Evolutionary conservation across 2,888 invertebrate species (phyloP).

Genomic region (Thymelicus sylvestris): DNA sequence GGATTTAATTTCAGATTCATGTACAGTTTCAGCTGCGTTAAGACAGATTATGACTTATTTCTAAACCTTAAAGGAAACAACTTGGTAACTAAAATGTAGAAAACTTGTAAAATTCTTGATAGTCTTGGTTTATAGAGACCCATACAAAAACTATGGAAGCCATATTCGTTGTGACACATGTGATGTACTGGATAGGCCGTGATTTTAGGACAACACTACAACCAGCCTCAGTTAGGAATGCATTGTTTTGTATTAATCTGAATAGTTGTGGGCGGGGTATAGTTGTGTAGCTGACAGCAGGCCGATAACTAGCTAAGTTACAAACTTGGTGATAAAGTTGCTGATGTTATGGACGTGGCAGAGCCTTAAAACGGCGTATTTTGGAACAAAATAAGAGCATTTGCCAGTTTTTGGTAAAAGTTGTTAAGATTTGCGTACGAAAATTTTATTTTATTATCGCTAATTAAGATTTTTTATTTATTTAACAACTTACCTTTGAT

Average conservation of each 20-base stretch:
- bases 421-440: neutral
- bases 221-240: constrained; percentile 18
- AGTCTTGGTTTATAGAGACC: too few relatives aligned
- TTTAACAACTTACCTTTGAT: too few relatives aligned
- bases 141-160: neutral
- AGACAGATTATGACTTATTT: too few relatives aligned
- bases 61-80: too few relatives aligned
- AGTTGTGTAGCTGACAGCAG: constrained; percentile 1
- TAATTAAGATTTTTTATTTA: neutral
- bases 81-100: too few relatives aligned
- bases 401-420: neutral
- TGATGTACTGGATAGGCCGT: neutral
- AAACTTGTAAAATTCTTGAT: too few relatives aligned
- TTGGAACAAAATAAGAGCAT: neutral
- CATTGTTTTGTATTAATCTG: constrained; percentile 34
- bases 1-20: too few relatives aligned
- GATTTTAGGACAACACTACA: constrained; percentile 12
- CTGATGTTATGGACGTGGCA: too few relatives aligned
- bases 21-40: too few relatives aligned
- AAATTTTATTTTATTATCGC: neutral
- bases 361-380: neutral
- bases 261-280: constrained; percentile 24
- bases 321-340: too few relatives aligned
- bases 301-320: too few relatives aligned
- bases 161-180: neutral